Percentiles rank a stretch among this genome's conserved stretches.
These are phyloP conservation scores for Gobiocypris rarus DNA, from an alignment of 2,113 vertebrate species.

Conservation along the genomic window DNA sequence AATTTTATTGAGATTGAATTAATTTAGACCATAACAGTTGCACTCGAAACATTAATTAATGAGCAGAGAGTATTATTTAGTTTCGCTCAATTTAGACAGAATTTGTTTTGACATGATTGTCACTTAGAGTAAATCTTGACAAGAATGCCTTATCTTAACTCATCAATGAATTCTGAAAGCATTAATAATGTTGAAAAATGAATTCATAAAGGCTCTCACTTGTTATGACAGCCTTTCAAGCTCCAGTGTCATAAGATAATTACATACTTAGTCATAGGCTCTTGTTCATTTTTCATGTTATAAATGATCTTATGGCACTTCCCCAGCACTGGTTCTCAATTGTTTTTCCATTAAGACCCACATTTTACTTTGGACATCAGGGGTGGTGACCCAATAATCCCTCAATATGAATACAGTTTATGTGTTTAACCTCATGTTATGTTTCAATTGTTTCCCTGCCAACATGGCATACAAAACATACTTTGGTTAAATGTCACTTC, in stretches of 20 bases:
- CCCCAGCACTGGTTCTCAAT: neutral
- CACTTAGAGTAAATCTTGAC: too few relatives aligned
- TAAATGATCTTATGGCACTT: conserved; percentile 15
- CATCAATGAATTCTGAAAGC: conserved; percentile 29
- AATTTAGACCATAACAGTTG: neutral
- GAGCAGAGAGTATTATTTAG: neutral
- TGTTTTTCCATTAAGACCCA: neutral
- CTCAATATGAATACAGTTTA: neutral
- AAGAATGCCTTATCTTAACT: conserved; percentile 27
- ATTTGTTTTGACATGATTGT: conserved; percentile 31
- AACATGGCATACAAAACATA: neutral
- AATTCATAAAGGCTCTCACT: conserved; percentile 24
- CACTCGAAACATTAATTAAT: neutral
- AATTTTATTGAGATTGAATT: too few relatives aligned
- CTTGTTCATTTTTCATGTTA: conserved; percentile 21
- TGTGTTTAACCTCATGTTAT: neutral
- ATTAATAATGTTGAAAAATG: conserved; percentile 30
- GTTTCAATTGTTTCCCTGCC: too few relatives aligned
- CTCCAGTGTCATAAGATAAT: conserved; percentile 30
- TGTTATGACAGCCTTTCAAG: conserved; percentile 29
- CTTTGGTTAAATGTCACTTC: neutral
- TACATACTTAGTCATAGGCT: conserved; percentile 26
- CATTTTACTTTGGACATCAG: neutral
- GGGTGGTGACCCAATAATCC: neutral
- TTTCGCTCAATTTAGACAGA: neutral